A percentile compares a stretch with the other conserved stretches of the same genome.
These are phyloP conservation scores for Lordiphosa fenestrarum DNA, from an alignment of 2,888 invertebrate species.

Conservation along the genomic window DNA sequence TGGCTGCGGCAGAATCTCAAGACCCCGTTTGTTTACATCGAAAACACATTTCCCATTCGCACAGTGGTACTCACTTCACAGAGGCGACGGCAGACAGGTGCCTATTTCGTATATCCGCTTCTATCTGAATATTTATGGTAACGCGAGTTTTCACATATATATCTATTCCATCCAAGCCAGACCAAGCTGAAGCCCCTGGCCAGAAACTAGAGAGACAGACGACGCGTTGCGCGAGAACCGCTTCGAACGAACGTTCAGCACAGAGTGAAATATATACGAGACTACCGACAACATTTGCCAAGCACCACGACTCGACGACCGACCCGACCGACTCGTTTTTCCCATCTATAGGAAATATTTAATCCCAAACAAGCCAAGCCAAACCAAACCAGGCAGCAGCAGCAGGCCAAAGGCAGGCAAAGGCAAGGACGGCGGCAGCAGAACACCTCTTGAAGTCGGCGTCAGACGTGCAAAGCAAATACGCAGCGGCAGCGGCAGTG, in stretches of 20 bases:
- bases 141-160: conserved; percentile 1
- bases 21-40: conserved; percentile 70
- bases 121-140: conserved; percentile 9
- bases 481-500: conserved; percentile 32
- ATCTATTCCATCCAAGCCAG: conserved; percentile 9
- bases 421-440: conserved; percentile 47
- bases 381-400: conserved; percentile 50
- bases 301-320: conserved; percentile 62
- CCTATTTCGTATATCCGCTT: conserved; percentile 18
- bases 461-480: conserved; percentile 66
- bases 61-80: conserved; percentile 58
- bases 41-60: conserved; percentile 44
- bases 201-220: conserved; percentile 1
- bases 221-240: conserved; percentile 49
- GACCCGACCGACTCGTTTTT: conserved; percentile 75
- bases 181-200: conserved; percentile 18
- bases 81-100: conserved; percentile 12
- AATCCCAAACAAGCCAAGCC: conserved; percentile 72
- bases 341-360: conserved; percentile 76
- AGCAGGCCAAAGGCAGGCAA: conserved; percentile 16
- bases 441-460: conserved; percentile 50
- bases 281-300: conserved; percentile 58
- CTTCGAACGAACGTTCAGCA: conserved; percentile 65
- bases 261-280: conserved; percentile 66
- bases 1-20: conserved; percentile 55